Percentiles rank a stretch among this genome's conserved stretches.
phyloP scores from a whole-genome alignment of 1,140 invertebrate species.

The Heliothis virescens region DNA sequence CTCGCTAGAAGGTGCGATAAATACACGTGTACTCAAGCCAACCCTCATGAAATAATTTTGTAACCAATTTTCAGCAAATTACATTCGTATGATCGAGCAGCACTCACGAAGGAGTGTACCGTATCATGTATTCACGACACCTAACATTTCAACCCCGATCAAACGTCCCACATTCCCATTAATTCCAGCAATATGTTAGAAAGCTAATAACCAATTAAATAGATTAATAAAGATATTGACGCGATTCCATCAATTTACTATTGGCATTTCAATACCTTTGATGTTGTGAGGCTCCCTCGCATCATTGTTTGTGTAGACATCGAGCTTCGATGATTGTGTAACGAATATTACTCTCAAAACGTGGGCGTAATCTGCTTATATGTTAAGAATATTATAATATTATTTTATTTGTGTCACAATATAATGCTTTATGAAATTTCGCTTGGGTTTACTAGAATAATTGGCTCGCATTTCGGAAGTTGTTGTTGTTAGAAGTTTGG shows the following conservation, averaged over 20 bases:
- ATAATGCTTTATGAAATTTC: conserved; percentile 12
- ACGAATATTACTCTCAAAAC: conserved; percentile 49
- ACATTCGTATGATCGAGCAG: conserved; percentile 28
- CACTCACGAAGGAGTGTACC: conserved; percentile 3
- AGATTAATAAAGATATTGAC: conserved; percentile 82
- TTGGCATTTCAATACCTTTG: conserved; percentile 74
- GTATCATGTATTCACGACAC: conserved; percentile 31
- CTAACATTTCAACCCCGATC: conserved; percentile 57
- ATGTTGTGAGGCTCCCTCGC: conserved; percentile 70
- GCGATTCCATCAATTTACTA: conserved; percentile 75
- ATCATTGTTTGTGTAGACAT: conserved; percentile 78
- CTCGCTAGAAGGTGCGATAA: too few species aligned
- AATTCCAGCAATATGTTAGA: conserved; percentile 68
- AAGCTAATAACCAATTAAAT: conserved; percentile 84
- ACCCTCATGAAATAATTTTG: conserved; percentile 16
- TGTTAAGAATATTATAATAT: conserved; percentile 30
- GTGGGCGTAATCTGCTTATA: conserved; percentile 54
- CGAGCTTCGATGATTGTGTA: conserved; percentile 62
- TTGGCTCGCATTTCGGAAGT: conserved; percentile 4
- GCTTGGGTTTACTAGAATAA: conserved; percentile 7
- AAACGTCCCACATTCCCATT: conserved; percentile 69
- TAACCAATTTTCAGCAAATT: conserved; percentile 28
- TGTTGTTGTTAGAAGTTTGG: conserved; percentile 23
- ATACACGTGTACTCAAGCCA: background rate
- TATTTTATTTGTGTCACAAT: conserved; percentile 15